Percentiles rank a stretch among this genome's conserved stretches.
phyloP scores from a whole-genome alignment of 2,888 invertebrate species.

The Tyria jacobaeae region DNA sequence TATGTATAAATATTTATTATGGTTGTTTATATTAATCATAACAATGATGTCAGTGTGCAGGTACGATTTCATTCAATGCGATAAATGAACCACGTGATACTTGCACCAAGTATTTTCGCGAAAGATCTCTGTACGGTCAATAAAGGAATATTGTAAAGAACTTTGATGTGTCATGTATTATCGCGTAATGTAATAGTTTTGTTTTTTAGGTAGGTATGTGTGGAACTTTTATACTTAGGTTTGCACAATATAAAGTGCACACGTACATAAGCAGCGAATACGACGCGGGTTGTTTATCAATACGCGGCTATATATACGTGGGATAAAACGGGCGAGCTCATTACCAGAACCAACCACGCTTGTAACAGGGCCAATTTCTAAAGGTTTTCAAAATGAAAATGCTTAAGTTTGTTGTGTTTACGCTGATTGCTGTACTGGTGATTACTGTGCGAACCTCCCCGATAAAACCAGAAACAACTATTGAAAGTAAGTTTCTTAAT shows the following conservation, averaged over 20 bases:
- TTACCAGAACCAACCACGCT: slow-evolving; percentile 44
- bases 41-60: slow-evolving; percentile 22
- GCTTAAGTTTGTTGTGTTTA: slow-evolving; percentile 57
- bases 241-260: neutral
- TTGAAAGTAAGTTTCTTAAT: slow-evolving; percentile 49
- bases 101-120: slow-evolving; percentile 21
- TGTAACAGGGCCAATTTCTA: slow-evolving; percentile 30
- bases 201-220: neutral
- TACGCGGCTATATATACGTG: slow-evolving; percentile 61
- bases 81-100: slow-evolving; percentile 37
- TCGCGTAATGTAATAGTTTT: neutral
- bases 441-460: slow-evolving; percentile 55
- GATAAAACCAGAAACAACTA: slow-evolving; percentile 32
- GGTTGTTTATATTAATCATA: slow-evolving; percentile 20
- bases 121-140: slow-evolving; percentile 19
- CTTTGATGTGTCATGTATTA: neutral
- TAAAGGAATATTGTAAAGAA: neutral
- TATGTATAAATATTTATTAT: neutral
- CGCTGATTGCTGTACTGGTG: slow-evolving; percentile 55
- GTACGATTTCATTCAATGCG: slow-evolving; percentile 12
- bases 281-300: slow-evolving; percentile 59
- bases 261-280: slow-evolving; percentile 11
- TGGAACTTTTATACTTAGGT: neutral
- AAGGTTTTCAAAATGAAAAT: slow-evolving; percentile 45
- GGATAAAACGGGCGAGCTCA: slow-evolving; percentile 44